Percentiles rank a stretch among this genome's conserved stretches.
These are phyloP conservation scores for Drosophila sordidapex DNA, from an alignment of 2,888 invertebrate genomes.

Conservation along the genomic window DNA sequence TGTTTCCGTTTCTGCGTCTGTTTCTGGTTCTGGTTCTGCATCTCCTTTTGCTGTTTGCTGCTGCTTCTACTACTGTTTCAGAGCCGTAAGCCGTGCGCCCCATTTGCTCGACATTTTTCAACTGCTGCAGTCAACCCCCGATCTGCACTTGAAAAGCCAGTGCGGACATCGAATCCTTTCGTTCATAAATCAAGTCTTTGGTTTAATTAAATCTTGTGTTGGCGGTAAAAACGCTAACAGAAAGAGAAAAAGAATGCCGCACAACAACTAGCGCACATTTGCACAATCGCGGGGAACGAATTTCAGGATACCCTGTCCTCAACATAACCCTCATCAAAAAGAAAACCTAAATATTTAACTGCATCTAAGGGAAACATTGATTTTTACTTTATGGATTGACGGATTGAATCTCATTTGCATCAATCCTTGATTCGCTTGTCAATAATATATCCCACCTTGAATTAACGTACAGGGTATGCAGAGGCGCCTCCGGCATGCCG, in stretches of 20 bases:
- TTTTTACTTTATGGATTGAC: neutral
- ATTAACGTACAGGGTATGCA: conserved; percentile 13
- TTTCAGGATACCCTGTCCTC: conserved; percentile 24
- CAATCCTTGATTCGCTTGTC: neutral
- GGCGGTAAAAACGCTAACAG: conserved; percentile 82
- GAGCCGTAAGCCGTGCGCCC: conserved; percentile 59
- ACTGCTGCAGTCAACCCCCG: conserved; percentile 47
- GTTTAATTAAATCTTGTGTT: conserved; percentile 86
- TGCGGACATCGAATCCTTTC: conserved; percentile 79
- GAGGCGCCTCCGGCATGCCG: conserved; percentile 29
- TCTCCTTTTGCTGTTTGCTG: conserved; percentile 16
- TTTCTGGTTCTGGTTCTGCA: conserved; percentile 8
- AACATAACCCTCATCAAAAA: neutral
- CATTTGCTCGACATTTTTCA: conserved; percentile 75
- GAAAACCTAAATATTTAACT: too few relatives aligned
- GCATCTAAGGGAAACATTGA: neutral
- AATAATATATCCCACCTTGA: neutral
- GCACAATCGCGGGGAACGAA: neutral
- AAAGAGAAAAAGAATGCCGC: conserved; percentile 34
- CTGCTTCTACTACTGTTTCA: conserved; percentile 8
- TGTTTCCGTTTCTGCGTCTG: conserved; percentile 5
- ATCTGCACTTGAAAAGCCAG: conserved; percentile 47
- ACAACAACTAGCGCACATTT: conserved; percentile 17
- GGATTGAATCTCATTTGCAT: neutral
- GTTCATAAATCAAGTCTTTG: conserved; percentile 85